phyloP scores from a whole-genome alignment of 2,113 vertebrate genomes.

The Erythrocercus mccallii region DNA sequence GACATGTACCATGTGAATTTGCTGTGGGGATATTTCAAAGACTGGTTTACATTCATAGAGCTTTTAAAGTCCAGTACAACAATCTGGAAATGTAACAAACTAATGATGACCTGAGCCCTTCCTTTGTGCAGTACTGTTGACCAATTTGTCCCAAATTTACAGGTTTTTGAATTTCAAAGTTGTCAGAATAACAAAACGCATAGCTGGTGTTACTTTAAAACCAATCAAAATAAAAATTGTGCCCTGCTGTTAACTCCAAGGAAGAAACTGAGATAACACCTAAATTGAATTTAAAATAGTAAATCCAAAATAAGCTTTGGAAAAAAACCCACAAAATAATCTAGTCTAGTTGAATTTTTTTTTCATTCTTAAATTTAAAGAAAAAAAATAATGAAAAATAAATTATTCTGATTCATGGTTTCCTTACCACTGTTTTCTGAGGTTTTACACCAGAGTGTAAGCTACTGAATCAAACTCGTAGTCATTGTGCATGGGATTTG shows the following conservation, averaged over 20 bases:
- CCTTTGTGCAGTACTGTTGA: neutral
- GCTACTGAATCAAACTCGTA: constrained; percentile 20
- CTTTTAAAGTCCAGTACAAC: neutral
- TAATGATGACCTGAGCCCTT: neutral
- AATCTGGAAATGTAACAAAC: constrained; percentile 8
- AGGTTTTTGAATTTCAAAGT: constrained; percentile 14
- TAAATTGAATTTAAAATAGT: neutral
- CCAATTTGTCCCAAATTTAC: constrained; percentile 18
- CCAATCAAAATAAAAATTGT: neutral
- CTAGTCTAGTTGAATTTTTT: neutral
- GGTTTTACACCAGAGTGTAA: constrained; percentile 13
- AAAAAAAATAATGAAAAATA: neutral
- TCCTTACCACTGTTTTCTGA: constrained; percentile 23
- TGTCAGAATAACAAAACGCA: neutral
- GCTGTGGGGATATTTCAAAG: neutral
- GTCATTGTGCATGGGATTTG: constrained; percentile 31
- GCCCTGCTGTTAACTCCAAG: neutral
- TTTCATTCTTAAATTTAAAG: neutral
- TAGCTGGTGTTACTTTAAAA: neutral
- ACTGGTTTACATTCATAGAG: neutral
- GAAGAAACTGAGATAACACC: neutral
- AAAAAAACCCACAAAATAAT: neutral
- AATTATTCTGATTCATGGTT: constrained; percentile 32
- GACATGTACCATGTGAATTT: neutral
- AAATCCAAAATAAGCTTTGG: neutral